Conservation (phyloP, 2,113 vertebrate genomes). For the Psittacula cyanocephala region DNA sequence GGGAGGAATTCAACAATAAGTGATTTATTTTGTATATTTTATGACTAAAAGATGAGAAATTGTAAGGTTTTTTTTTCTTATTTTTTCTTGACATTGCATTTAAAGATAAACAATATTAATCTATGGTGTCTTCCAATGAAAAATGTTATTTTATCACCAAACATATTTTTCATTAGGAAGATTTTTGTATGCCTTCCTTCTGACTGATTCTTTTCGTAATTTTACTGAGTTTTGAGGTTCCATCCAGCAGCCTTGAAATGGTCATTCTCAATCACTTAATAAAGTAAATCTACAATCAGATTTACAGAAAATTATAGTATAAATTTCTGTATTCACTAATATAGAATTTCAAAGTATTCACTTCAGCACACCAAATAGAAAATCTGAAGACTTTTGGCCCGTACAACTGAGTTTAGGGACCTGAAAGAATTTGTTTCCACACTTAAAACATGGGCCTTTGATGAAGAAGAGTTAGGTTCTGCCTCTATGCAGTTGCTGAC, state of each 20-base stretch:
- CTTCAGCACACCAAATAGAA: neutral
- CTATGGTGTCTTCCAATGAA: neutral
- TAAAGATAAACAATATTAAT: neutral
- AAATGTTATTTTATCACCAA: neutral
- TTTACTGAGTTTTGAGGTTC: neutral
- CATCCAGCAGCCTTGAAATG: neutral
- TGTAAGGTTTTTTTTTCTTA: neutral
- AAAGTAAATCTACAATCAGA: neutral
- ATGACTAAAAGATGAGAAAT: neutral
- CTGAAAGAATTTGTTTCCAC: neutral
- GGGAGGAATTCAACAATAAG: fast-evolving
- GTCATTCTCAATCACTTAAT: neutral
- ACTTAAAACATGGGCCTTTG: fast-evolving
- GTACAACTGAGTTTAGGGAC: neutral
- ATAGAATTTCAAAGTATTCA: neutral
- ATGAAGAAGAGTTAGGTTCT: neutral
- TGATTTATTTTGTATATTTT: neutral
- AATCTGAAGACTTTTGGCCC: neutral
- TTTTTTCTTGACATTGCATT: neutral
- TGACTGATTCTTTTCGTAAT: neutral
- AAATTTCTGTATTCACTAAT: neutral
- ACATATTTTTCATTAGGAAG: neutral
- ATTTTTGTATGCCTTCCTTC: neutral
- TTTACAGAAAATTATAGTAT: neutral
- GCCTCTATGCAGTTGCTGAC: neutral